Evolutionary conservation across 2,113 vertebrate genomes (phyloP).

Genomic region (Coreoperca whiteheadi): DNA sequence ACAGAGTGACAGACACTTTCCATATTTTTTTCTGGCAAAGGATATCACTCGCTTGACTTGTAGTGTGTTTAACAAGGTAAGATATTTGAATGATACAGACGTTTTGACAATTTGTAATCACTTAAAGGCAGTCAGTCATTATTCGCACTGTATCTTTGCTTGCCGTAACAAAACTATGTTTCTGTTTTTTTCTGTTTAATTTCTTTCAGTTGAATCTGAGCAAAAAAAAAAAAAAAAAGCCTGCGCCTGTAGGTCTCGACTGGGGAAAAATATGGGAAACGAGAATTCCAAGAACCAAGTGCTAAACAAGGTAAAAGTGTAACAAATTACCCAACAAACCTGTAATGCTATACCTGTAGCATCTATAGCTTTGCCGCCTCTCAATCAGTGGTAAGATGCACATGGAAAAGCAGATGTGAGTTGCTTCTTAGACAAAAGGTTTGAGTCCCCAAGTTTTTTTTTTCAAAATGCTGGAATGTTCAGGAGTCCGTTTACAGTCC

Average conservation of each 20-base stretch:
- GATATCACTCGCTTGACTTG: slow-evolving; percentile 26
- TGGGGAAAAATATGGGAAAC: slow-evolving; percentile 80
- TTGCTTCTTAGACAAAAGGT: background rate
- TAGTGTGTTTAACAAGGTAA: slow-evolving; percentile 58
- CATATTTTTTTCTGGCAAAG: slow-evolving; percentile 15
- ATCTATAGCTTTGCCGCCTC: background rate
- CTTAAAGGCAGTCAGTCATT: background rate
- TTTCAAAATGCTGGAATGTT: background rate
- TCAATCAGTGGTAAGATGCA: background rate
- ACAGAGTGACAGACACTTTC: background rate
- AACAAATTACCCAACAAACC: background rate
- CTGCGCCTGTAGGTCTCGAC: slow-evolving; percentile 3
- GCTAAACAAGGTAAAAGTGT: slow-evolving; percentile 61
- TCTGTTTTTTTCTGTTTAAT: background rate
- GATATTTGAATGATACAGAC: background rate
- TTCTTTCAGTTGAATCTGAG: slow-evolving; percentile 15
- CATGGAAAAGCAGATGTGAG: background rate
- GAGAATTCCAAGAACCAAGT: slow-evolving; percentile 61
- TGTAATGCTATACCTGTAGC: background rate
- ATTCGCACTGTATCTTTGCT: background rate
- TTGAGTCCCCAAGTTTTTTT: background rate
- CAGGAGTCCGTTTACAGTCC: background rate
- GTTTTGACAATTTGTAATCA: background rate
- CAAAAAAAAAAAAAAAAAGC: background rate
- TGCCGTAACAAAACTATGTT: background rate